Conservation (phyloP, 2,888 invertebrate genomes). For the Entomobrya multifasciata region DNA sequence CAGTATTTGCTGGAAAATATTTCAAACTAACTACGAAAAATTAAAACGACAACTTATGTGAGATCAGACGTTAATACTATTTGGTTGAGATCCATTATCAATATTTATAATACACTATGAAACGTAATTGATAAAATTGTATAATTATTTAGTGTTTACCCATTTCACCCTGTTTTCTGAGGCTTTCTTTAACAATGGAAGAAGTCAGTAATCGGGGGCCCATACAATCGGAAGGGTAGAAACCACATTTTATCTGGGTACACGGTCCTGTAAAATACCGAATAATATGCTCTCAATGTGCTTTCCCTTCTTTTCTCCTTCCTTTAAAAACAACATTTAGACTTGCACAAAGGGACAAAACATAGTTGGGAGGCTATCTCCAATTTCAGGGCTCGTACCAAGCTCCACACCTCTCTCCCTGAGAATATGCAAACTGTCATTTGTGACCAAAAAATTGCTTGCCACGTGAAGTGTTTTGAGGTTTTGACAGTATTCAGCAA, state of each 20-base stretch:
- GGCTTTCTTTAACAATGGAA: too few relatives aligned
- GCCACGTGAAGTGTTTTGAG: slow-evolving; percentile 62
- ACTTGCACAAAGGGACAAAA: slow-evolving; percentile 73
- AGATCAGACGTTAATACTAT: background rate
- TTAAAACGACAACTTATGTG: background rate
- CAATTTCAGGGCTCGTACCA: slow-evolving; percentile 74
- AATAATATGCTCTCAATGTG: too few relatives aligned
- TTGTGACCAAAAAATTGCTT: slow-evolving; percentile 72
- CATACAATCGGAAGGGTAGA: too few relatives aligned
- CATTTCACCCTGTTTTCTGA: too few relatives aligned
- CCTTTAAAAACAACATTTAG: slow-evolving; percentile 18
- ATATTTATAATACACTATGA: background rate
- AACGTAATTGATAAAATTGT: too few relatives aligned
- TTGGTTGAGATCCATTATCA: background rate
- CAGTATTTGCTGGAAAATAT: background rate
- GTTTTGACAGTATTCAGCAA: slow-evolving; percentile 71
- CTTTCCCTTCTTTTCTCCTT: background rate
- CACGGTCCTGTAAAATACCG: too few relatives aligned
- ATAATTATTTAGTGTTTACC: too few relatives aligned
- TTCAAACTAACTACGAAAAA: background rate
- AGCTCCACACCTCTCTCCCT: slow-evolving; percentile 62
- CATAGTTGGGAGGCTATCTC: too few relatives aligned
- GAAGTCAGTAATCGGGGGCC: too few relatives aligned
- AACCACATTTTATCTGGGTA: too few relatives aligned
- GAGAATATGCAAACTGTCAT: slow-evolving; percentile 65